phyloP scores from a whole-genome alignment of 2,113 vertebrate genomes.

The Epinephelus fuscoguttatus region DNA sequence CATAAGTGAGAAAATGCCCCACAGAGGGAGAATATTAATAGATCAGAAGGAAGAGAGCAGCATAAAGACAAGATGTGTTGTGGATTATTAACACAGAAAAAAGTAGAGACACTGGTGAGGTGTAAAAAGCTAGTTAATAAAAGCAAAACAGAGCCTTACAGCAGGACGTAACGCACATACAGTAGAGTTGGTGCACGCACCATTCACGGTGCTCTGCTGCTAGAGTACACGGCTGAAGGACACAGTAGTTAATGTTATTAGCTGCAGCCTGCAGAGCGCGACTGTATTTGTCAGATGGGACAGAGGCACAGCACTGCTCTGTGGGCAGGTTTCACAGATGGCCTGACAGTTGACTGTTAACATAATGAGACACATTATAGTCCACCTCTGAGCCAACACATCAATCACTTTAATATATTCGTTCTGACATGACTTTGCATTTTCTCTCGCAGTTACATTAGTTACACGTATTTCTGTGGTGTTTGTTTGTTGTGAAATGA shows the following conservation, averaged over 20 bases:
- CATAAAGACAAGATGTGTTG: neutral
- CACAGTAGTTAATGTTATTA: slow-evolving; percentile 80
- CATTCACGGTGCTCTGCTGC: slow-evolving; percentile 33
- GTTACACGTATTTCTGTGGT: neutral
- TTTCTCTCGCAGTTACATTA: slow-evolving; percentile 35
- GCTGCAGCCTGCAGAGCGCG: slow-evolving; percentile 71
- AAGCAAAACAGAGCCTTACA: neutral
- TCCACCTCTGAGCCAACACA: slow-evolving; percentile 72
- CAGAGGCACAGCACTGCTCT: slow-evolving; percentile 60
- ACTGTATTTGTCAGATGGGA: slow-evolving; percentile 78
- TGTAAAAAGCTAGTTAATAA: neutral
- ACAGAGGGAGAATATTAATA: neutral
- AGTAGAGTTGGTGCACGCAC: slow-evolving; percentile 6
- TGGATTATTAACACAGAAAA: neutral
- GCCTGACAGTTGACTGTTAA: slow-evolving; percentile 78
- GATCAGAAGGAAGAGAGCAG: neutral
- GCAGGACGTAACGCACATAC: slow-evolving; percentile 35
- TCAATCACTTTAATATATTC: slow-evolving; percentile 73
- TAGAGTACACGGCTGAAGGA: slow-evolving; percentile 72
- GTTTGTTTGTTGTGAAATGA: neutral
- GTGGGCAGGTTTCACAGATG: slow-evolving; percentile 79
- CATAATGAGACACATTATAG: slow-evolving; percentile 77
- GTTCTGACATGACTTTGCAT: slow-evolving; percentile 69
- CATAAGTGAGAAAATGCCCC: neutral
- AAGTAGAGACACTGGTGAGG: neutral